Conservation (phyloP, 2,113 vertebrate genomes). For the Ictalurus punctatus region DNA sequence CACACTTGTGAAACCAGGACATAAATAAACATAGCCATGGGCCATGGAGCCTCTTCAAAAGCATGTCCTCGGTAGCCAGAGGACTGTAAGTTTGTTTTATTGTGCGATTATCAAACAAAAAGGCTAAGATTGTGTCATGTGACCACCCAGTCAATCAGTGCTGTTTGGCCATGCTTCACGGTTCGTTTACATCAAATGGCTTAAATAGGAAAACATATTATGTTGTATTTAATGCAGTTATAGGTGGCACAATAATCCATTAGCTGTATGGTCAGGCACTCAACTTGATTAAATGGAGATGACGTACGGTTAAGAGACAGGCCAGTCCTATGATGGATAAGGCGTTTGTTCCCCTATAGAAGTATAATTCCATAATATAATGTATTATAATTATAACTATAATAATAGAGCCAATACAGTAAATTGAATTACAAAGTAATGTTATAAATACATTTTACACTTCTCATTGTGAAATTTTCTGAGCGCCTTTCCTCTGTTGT, state of each 20-base stretch:
- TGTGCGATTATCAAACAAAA: background rate
- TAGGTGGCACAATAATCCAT: conserved; percentile 43
- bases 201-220: conserved; percentile 45
- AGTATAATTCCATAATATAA: background rate
- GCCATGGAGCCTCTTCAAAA: background rate
- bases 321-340: background rate
- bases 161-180: conserved; percentile 12
- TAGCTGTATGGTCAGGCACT: conserved; percentile 42
- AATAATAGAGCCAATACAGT: background rate
- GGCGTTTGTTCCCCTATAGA: background rate
- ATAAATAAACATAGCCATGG: background rate
- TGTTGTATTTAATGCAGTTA: conserved; percentile 39
- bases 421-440: background rate
- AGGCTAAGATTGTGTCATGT: conserved; percentile 2
- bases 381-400: background rate
- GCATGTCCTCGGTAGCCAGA: background rate
- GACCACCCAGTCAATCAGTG: background rate
- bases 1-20: background rate
- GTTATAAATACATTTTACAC: background rate
- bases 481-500: background rate
- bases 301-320: conserved; percentile 32
- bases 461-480: background rate
- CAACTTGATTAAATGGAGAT: conserved; percentile 50
- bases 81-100: conserved; percentile 13
- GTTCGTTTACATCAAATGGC: conserved; percentile 32